Conservation (phyloP, 2,113 vertebrate genomes). For the Calidris pugnax region DNA sequence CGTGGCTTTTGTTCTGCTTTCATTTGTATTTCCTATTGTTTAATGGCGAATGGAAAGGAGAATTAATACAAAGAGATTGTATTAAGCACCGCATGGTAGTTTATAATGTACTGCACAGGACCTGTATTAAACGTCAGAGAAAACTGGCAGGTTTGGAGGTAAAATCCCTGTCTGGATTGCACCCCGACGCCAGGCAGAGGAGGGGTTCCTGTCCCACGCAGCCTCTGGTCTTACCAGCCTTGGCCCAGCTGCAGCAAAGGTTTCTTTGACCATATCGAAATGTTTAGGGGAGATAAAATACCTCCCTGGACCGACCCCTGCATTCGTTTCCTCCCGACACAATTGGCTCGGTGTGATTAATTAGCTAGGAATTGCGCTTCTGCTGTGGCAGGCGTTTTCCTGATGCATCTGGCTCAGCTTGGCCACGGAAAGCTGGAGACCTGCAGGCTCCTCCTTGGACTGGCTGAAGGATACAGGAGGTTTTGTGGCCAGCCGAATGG, state of each 20-base stretch:
- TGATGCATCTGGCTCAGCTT: neutral
- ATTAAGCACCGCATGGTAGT: neutral
- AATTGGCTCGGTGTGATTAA: constrained; percentile 20
- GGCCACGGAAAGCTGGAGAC: constrained; percentile 12
- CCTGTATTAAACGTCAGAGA: neutral
- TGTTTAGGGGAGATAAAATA: neutral
- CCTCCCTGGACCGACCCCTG: neutral
- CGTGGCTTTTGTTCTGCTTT: constrained; percentile 74
- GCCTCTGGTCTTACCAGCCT: neutral
- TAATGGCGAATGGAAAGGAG: constrained; percentile 49
- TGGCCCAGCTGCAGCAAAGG: neutral
- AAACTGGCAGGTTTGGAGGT: constrained; percentile 12
- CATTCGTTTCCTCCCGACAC: neutral
- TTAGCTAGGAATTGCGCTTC: constrained; percentile 18
- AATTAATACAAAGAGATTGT: constrained; percentile 26
- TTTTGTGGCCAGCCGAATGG: neutral
- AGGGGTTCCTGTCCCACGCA: neutral
- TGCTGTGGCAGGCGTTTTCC: neutral
- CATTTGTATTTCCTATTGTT: constrained; percentile 73
- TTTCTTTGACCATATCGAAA: neutral
- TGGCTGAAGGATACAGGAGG: constrained; percentile 38
- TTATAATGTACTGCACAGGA: constrained; percentile 48
- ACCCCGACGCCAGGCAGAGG: neutral
- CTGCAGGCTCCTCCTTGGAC: constrained; percentile 6
- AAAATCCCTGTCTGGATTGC: neutral